Evolutionary conservation across 2,113 vertebrate species (phyloP), one percentile per base, ranked within the genome.

Genomic region (Hippocampus barbouri): DNA sequence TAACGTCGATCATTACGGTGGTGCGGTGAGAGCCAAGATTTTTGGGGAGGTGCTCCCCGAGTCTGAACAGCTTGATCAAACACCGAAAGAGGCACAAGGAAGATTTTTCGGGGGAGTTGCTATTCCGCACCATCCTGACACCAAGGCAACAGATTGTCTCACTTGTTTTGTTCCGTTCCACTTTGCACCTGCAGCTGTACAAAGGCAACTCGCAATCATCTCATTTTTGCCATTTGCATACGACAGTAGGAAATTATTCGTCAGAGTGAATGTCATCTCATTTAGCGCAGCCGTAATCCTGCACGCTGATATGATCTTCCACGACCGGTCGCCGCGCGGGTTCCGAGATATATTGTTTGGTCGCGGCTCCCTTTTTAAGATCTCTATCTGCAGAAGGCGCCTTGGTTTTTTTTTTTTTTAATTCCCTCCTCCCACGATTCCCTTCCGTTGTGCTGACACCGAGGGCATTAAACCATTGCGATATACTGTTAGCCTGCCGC

Each of bases 191-290:
- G 59, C 20, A 16, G 57, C 23, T 60, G 14, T 27, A 30, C 14
- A 61, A 61, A 61, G 25, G 14, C 14, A 45, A 25, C 43, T 66
- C 8, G 63, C n/a, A 27, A 47, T 49, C 25, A 66, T 66, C 41
- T 45, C 20, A 8, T 47, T 8, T 49, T 47, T 47, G 34, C 23
- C 23, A 47, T 47, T 27, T 47, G 43, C 64, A 66, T 34, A 54
- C 47, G 25, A 34, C 66, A 68, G 66, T 18, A 68, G 66, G 66
- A 68, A 68, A 90, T 90, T 80, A 86, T 92, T 91, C 85, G 88
- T 92, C 88, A 89, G 79, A 89, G 89, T 91, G 86, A 91, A 92
- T 91, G 89, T 90, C 91, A 91, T 91, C 87, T 92, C 87, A 91
- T 91, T 92, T 91, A 87, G 90, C 73, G 80, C 77, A 41, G 71